These are phyloP conservation scores for Strigamia maritima DNA, from an alignment of 2,888 invertebrate genomes.

Conservation along the genomic window DNA sequence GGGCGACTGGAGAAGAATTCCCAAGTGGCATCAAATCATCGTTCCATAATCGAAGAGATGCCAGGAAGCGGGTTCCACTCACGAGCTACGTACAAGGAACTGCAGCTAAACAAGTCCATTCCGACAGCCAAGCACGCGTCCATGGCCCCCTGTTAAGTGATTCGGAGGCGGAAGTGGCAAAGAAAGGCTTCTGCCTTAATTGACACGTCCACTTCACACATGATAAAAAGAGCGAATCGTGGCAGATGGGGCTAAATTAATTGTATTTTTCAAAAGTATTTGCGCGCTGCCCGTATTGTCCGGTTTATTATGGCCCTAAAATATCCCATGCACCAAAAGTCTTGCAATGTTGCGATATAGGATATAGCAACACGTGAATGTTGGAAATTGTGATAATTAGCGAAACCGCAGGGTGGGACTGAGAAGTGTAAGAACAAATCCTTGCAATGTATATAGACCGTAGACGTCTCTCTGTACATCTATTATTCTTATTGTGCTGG, in stretches of 20 bases:
- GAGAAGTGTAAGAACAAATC: too few species aligned
- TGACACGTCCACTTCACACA: constrained; percentile 25
- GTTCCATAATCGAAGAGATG: constrained; percentile 31
- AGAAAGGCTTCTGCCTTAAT: constrained; percentile 18
- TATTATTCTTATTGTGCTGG: too few species aligned
- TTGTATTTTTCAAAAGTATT: background rate
- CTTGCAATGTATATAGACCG: too few species aligned
- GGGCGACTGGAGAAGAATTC: constrained; percentile 25
- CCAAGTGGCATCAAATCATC: constrained; percentile 28
- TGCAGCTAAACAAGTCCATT: constrained; percentile 22
- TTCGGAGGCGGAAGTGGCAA: constrained; percentile 19
- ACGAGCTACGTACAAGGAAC: constrained; percentile 9
- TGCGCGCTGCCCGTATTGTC: too few species aligned
- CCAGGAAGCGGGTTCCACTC: constrained; percentile 28
- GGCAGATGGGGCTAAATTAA: background rate
- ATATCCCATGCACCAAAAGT: too few species aligned
- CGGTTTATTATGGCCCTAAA: too few species aligned
- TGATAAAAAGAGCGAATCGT: constrained; percentile 15
- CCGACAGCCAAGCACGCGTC: constrained; percentile 27
- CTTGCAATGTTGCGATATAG: too few species aligned
- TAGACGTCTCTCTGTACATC: too few species aligned
- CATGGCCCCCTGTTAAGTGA: constrained; percentile 23
- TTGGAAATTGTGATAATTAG: too few species aligned
- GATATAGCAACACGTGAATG: too few species aligned
- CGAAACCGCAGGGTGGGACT: too few species aligned